Percentiles rank a stretch among this genome's conserved stretches.
Conservation (phyloP, 2,888 invertebrate genomes). For the Autographa gamma region DNA sequence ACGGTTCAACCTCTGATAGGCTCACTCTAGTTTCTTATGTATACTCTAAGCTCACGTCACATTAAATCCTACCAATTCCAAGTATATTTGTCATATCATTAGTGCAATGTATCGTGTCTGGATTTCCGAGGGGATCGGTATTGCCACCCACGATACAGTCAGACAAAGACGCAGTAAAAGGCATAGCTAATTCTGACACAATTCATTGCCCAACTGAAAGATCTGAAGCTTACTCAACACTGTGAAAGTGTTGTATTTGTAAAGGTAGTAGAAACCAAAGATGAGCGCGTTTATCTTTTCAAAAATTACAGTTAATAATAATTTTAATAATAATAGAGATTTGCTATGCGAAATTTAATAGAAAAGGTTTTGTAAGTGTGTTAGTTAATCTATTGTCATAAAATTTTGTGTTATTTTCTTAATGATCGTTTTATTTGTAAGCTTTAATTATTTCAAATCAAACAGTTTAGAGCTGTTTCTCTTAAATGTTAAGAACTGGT, state of each 20-base stretch:
- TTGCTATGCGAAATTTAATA: too few species aligned
- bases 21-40: too few species aligned
- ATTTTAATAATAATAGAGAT: too few species aligned
- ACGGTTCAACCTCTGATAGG: too few species aligned
- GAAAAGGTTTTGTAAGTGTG: too few species aligned
- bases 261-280: neutral
- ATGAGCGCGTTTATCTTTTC: neutral
- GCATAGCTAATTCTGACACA: slow-evolving; percentile 1
- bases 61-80: neutral
- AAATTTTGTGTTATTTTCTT: too few species aligned
- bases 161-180: neutral
- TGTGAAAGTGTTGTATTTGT: neutral
- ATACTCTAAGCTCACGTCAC: neutral
- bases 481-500: too few species aligned
- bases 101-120: neutral
- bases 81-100: neutral
- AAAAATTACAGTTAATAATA: too few species aligned
- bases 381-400: too few species aligned
- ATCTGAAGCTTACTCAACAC: neutral
- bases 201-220: neutral
- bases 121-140: neutral
- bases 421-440: too few species aligned
- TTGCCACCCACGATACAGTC: neutral
- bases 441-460: too few species aligned
- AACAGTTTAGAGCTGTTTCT: too few species aligned